These are phyloP conservation scores for Sternotherus odoratus DNA, from an alignment of 2,797 vertebrate species.

Conservation along the genomic window DNA sequence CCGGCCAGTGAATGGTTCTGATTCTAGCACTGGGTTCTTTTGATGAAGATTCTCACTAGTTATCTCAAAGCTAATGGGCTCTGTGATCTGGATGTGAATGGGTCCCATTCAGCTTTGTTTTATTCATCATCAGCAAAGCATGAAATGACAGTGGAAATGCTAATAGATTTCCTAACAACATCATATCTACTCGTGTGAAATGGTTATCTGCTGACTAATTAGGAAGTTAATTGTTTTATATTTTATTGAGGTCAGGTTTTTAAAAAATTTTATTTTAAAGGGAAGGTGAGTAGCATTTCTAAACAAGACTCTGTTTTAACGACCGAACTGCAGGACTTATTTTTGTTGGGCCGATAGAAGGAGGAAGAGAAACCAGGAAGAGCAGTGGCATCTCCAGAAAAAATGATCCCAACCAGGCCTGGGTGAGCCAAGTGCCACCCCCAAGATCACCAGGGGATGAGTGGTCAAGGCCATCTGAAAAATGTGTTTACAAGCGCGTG, in stretches of 20 bases:
- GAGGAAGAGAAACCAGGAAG: background rate
- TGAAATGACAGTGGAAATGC: conserved; percentile 77
- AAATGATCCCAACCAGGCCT: background rate
- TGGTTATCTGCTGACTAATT: conserved; percentile 76
- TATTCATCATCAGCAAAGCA: conserved; percentile 78
- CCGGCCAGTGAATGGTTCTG: background rate
- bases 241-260: conserved; percentile 65
- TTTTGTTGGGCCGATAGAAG: background rate
- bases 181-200: conserved; percentile 69
- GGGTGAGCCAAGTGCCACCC: background rate
- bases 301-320: conserved; percentile 23
- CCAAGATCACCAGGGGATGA: background rate
- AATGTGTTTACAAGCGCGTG: rapidly evolving
- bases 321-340: background rate
- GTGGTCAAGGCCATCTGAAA: background rate
- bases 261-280: conserved; percentile 10
- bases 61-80: background rate
- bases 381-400: background rate
- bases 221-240: conserved; percentile 77
- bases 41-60: conserved; percentile 16
- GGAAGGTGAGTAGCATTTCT: conserved; percentile 12
- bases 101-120: conserved; percentile 73
- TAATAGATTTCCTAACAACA: conserved; percentile 75
- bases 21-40: rapidly evolving
- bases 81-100: conserved; percentile 26